Base-by-base conservation (phyloP, 2,797 vertebrate genomes). In the Ptychobarbus kaznakovi region DNA sequence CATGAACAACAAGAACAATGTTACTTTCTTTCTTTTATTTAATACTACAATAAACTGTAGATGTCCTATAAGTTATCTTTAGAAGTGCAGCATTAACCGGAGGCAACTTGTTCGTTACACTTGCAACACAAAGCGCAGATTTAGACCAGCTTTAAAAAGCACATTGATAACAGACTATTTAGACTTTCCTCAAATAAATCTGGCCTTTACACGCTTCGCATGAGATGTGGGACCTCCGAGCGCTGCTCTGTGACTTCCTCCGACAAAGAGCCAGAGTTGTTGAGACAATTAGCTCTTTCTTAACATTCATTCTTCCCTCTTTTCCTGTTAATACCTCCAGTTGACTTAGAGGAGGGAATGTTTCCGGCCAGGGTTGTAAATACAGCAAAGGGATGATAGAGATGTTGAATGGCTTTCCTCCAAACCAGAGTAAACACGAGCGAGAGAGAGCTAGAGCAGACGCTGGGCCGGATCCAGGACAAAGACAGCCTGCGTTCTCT, bases 311-410 rank as follows among this genome's bases (percentile, higher is more conserved):
- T 79, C 85, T 83, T 83, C 53, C 11, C n/a, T 86, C 80, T 88
- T 80, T 88, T 87, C 83, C 85, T 85, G 83, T 83, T 79, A 85
- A 85, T 83, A 83, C 78, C 42, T 83, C 83, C 32, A 77, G 58
- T 65, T 32, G 80, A 65, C 66, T 82, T 81, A 83, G 83, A 56
- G 56, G 75, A 85, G 63, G n/a, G 44, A 82, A 84, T 18, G 15
- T 89, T 91, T 91, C 86, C 11, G 69, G 84, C 53, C n/a, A 76
- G 46, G 18, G 72, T 82, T 87, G 86, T 89, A 89, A 91, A 91
- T 87, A 90, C n/a, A 66, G 75, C 20, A 70, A 44, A 0, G 6
- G 51, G 69, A 88, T n/a, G 56, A 82, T 73, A 35, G 75, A 70
- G 72, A 58, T n/a, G 80, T 78, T 38, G 80, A 85, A 89, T 72